Evolutionary conservation across 2,797 vertebrate species (phyloP).

Genomic region (Paedocypris micromegethes): DNA sequence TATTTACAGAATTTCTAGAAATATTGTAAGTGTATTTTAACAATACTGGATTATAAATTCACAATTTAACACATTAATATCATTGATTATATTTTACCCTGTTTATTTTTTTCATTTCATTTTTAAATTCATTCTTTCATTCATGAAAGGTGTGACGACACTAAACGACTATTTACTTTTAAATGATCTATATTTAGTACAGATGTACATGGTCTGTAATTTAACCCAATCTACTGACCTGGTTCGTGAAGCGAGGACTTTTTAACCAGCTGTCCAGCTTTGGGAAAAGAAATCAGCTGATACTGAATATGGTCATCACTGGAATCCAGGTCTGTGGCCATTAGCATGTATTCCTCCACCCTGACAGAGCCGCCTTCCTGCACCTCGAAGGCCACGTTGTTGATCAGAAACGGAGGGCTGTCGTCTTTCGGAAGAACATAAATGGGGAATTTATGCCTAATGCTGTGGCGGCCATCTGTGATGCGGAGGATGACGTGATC

Average conservation of each 20-base stretch:
- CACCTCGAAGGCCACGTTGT: constrained; percentile 62
- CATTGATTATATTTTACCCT: no score
- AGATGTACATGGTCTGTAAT: no score
- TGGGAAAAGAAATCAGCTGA: constrained; percentile 39
- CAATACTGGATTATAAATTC: no score
- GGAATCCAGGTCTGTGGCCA: constrained; percentile 67
- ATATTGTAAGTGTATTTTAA: no score
- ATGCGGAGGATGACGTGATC: constrained; percentile 68
- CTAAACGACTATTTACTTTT: no score
- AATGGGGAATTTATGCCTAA: constrained; percentile 67
- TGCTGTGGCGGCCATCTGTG: constrained; percentile 66
- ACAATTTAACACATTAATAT: no score
- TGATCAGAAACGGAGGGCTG: constrained; percentile 65
- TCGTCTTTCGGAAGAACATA: constrained; percentile 69
- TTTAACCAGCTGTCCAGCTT: constrained; percentile 58
- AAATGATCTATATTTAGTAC: no score
- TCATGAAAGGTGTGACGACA: no score
- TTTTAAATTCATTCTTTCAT: no score
- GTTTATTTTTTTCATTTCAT: no score
- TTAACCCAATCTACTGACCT: constrained; percentile 49
- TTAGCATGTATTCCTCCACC: constrained; percentile 57
- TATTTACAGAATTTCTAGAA: no score
- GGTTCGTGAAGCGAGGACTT: constrained; percentile 50
- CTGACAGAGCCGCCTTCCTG: constrained; percentile 46
- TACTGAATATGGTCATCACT: constrained; percentile 62